A percentile compares a stretch with the other conserved stretches of the same genome.
Evolutionary conservation across 2,888 invertebrate species (phyloP).

Genomic region (Pseudococcus longispinus): DNA sequence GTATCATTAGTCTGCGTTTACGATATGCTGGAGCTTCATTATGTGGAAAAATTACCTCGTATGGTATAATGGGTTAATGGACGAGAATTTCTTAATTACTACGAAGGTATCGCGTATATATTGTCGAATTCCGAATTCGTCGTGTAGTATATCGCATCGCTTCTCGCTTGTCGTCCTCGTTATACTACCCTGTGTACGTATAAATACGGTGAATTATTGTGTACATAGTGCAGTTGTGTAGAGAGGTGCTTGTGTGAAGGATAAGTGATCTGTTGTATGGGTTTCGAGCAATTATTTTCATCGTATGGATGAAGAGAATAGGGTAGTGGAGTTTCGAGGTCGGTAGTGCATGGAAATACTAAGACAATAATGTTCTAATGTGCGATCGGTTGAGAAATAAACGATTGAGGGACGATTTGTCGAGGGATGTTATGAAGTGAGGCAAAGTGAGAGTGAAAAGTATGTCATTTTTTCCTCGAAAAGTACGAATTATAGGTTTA

Average conservation of each 20-base stretch:
- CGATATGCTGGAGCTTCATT: neutral
- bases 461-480: no score
- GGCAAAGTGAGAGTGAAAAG: no score
- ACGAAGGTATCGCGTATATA: conserved; percentile 3
- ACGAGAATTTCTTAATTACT: conserved; percentile 30
- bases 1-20: neutral
- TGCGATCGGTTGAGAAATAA: no score
- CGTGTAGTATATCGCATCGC: no score
- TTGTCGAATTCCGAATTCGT: neutral
- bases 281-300: neutral
- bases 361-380: no score
- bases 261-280: neutral
- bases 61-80: neutral
- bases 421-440: no score
- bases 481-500: no score
- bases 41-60: neutral
- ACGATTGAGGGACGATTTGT: no score
- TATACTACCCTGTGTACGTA: neutral
- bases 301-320: neutral
- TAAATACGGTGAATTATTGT: no score
- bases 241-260: neutral
- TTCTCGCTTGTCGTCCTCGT: neutral
- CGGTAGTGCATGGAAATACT: neutral
- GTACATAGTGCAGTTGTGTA: neutral
- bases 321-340: neutral